Percentiles rank a stretch among this genome's conserved stretches.
Evolutionary conservation across 2,113 vertebrate genomes (phyloP).

Genomic region (Erythrolamprus reginae): DNA sequence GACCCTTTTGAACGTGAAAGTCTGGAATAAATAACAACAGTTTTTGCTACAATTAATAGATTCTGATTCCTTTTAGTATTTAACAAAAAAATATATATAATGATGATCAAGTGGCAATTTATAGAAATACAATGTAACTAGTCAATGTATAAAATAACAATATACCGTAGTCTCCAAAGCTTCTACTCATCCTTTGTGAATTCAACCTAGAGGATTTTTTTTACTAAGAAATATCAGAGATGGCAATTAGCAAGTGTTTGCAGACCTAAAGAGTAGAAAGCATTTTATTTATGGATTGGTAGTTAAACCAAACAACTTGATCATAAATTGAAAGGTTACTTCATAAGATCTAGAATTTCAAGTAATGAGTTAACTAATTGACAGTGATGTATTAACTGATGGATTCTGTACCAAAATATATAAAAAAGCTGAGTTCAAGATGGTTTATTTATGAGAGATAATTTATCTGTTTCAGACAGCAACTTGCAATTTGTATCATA

Average conservation of each 20-base stretch:
- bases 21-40: not conserved
- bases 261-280: not conserved
- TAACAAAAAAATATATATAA: not conserved
- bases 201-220: not conserved
- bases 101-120: not conserved
- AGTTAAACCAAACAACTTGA: not conserved
- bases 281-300: not conserved
- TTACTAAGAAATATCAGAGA: not conserved
- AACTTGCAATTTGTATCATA: not conserved
- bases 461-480: not conserved
- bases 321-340: not conserved
- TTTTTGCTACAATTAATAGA: not conserved
- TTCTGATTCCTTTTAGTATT: not conserved
- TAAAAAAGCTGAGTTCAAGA: not conserved
- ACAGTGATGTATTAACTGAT: not conserved
- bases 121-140: not conserved
- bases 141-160: not conserved
- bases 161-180: not conserved
- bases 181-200: not conserved
- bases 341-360: not conserved
- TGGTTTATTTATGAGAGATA: not conserved
- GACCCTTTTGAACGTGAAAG: not conserved
- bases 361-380: not conserved
- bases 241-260: not conserved
- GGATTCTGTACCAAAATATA: not conserved